Evolutionary conservation across 2,797 vertebrate species (phyloP).

Genomic region (Gymnodraco acuticeps): DNA sequence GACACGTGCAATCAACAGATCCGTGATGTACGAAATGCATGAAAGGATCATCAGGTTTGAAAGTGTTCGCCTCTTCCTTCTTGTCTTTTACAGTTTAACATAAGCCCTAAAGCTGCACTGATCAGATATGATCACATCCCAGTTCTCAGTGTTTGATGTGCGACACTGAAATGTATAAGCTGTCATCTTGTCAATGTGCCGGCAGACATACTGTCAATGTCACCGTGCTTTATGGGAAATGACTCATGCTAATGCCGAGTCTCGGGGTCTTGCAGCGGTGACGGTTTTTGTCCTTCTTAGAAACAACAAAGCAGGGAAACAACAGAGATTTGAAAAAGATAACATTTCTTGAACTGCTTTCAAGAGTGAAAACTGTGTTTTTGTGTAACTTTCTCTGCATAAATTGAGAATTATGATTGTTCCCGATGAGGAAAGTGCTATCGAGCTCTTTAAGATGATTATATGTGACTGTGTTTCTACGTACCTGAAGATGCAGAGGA

Average conservation of each 20-base stretch:
- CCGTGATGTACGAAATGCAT: not conserved
- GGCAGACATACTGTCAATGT: constrained; percentile 11
- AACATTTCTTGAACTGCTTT: not conserved
- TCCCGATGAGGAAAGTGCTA: too few species aligned
- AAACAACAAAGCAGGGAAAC: constrained; percentile 3
- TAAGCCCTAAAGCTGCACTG: constrained; percentile 27
- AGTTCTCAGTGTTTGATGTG: constrained; percentile 29
- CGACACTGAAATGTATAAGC: constrained; percentile 22
- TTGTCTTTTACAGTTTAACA: constrained; percentile 13
- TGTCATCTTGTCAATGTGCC: constrained; percentile 14
- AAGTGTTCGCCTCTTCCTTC: constrained; percentile 16
- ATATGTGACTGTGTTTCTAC: not conserved
- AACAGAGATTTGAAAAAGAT: too few species aligned
- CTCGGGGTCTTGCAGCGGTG: not conserved
- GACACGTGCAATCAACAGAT: constrained; percentile 25
- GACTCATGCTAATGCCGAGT: constrained; percentile 7
- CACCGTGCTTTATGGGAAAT: constrained; percentile 19
- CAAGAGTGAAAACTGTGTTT: not conserved
- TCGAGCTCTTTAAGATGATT: too few species aligned
- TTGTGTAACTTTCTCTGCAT: too few species aligned
- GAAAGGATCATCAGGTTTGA: constrained; percentile 1
- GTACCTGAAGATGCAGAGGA: constrained; percentile 87
- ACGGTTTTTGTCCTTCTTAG: constrained; percentile 10
- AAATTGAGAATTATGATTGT: too few species aligned
- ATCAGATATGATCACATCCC: constrained; percentile 34